Evolutionary conservation across 2,888 invertebrate genomes (phyloP).

Genomic region (Synergus itoensis): DNA sequence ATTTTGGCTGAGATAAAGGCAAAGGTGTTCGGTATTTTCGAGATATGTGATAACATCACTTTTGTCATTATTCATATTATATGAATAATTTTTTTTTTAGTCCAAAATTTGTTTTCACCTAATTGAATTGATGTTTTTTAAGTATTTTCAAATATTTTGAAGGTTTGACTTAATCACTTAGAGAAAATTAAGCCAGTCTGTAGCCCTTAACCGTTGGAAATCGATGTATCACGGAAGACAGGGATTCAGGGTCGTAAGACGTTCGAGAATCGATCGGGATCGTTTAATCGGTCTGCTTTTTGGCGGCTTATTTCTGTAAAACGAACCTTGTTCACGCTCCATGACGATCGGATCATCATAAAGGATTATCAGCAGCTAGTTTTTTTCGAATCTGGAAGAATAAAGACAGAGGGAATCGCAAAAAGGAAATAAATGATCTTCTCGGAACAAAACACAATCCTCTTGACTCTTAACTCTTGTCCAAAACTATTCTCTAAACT

Average conservation of each 20-base stretch:
- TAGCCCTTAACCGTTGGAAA: constrained; percentile 50
- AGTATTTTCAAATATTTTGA: neutral
- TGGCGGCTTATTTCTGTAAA: constrained; percentile 49
- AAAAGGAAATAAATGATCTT: constrained; percentile 21
- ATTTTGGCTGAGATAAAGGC: too few relatives aligned
- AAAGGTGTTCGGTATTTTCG: too few relatives aligned
- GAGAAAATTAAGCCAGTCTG: neutral
- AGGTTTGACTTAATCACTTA: constrained; percentile 18
- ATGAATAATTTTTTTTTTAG: too few relatives aligned
- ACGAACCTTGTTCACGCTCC: constrained; percentile 50
- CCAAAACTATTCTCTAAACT: neutral
- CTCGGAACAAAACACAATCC: neutral
- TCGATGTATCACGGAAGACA: constrained; percentile 52
- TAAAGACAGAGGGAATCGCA: neutral
- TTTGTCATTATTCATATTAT: too few relatives aligned
- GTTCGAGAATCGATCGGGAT: constrained; percentile 47
- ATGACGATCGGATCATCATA: constrained; percentile 49
- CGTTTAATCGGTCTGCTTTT: constrained; percentile 54
- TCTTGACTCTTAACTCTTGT: neutral
- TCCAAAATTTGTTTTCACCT: too few relatives aligned
- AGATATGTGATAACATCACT: too few relatives aligned
- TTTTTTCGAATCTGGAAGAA: constrained; percentile 10
- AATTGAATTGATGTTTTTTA: neutral
- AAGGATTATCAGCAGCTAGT: constrained; percentile 42
- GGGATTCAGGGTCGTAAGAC: constrained; percentile 45